A percentile compares a stretch with the other conserved stretches of the same genome.
Conservation (phyloP, 2,888 invertebrate species). For the Crossocerus cetratus region DNA sequence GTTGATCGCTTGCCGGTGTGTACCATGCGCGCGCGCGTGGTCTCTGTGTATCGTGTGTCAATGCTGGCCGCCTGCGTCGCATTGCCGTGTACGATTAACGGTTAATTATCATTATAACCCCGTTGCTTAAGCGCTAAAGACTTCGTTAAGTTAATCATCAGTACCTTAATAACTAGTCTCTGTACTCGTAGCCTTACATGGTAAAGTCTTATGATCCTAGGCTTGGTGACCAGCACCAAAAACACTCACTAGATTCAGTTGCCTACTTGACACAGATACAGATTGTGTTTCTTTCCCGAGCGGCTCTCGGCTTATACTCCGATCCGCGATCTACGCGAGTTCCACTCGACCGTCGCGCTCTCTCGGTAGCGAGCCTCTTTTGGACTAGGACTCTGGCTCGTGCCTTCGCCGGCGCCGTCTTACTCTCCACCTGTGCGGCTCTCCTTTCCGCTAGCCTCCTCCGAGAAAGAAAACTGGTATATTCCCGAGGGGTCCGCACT, state of each 20-base stretch:
- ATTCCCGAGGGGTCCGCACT: slow-evolving; percentile 14
- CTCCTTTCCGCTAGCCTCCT: neutral
- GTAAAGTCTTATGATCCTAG: slow-evolving; percentile 67
- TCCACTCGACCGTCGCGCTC: slow-evolving; percentile 6
- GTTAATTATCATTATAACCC: slow-evolving; percentile 55
- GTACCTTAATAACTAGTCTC: slow-evolving; percentile 54
- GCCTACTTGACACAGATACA: slow-evolving; percentile 75
- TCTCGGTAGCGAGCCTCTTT: neutral
- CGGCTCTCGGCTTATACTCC: neutral
- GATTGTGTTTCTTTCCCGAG: slow-evolving; percentile 60
- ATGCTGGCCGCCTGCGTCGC: neutral
- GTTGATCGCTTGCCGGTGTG: neutral
- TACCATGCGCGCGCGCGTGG: too few species aligned
- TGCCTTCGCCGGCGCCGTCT: too few species aligned
- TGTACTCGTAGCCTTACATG: slow-evolving; percentile 59
- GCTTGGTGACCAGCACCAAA: slow-evolving; percentile 76
- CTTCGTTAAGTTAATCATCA: slow-evolving; percentile 53
- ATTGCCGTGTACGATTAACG: slow-evolving; percentile 26
- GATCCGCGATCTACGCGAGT: slow-evolving; percentile 39
- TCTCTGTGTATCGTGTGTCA: neutral
- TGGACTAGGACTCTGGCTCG: neutral
- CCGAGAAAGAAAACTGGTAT: slow-evolving; percentile 26
- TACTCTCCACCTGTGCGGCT: too few species aligned
- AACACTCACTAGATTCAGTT: slow-evolving; percentile 72
- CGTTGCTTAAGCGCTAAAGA: slow-evolving; percentile 58